Evolutionary conservation across 1,140 invertebrate species (phyloP), one percentile per base, ranked within the genome.

Genomic region (Lasaia peninsularis): DNA sequence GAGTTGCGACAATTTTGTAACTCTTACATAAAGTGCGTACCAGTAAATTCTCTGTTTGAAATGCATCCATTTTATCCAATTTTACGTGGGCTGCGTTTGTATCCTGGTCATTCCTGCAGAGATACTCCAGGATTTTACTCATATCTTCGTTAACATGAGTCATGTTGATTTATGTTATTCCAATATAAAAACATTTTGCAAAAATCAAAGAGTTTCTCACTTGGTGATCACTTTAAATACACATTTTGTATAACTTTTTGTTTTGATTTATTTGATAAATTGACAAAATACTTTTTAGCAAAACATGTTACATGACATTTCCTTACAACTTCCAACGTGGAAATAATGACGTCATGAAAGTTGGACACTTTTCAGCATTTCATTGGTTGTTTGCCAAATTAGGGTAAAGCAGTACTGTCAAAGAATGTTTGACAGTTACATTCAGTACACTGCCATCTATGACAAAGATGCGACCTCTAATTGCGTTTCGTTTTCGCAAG

Each of bases 301-400:
- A 71, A 70, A 78, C 75, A 80, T 48, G 44, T 48, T 21, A 48
- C 44, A 48, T 81, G 82, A 85, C 87, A 86, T 81, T 75, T 79
- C 75, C 40, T 56, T 60, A 73, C 71, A 75, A 75, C 82, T 84
- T 89, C 85, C 87, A 86, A 89, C 87, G 87, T 90, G 88, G 88
- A 89, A 89, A 78, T 83, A 84, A 80, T 89, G 88, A 89, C 88
- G 87, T 90, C 86, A 90, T 75, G 67, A 75, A 78, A 69, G 60
- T 79, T 69, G 74, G 75, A 77, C 86, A 89, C 86, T 75, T 69
- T 77, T 73, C 78, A 61, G 37, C 40, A 70, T 76, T 61, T 79
- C 63, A 90, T 90, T 89, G 88, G 88, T 69, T 52, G 56, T 62
- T 55, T 65, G 24, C 51, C 44, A 55, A 49, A 62, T 40, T 16